Conservation (phyloP, 2,113 vertebrate species). For the Ornithorhynchus anatinus region DNA sequence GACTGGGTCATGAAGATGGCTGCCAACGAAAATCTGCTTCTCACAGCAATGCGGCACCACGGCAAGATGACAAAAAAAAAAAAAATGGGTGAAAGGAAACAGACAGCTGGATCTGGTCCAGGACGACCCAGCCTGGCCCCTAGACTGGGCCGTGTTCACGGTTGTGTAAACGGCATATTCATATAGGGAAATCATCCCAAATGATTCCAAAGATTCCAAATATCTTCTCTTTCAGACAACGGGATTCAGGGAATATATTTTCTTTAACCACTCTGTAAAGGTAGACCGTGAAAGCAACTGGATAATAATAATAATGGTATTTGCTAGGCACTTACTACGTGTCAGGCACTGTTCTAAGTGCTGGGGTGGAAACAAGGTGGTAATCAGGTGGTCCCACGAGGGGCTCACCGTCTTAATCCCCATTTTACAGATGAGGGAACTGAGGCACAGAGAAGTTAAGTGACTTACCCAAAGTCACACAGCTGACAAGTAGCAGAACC, state of each 20-base stretch:
- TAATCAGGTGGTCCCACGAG: no score
- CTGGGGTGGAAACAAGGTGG: no score
- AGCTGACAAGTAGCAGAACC: no score
- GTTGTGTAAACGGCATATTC: constrained; percentile 41
- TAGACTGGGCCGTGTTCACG: constrained; percentile 16
- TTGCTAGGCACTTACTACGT: no score
- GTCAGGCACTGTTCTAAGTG: no score
- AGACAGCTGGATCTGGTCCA: constrained; percentile 36
- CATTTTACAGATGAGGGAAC: no score
- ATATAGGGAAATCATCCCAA: constrained; percentile 42
- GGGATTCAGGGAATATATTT: background rate
- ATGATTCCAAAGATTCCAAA: no score
- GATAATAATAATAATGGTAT: no score
- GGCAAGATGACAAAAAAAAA: background rate
- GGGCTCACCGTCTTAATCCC: no score
- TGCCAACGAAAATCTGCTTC: background rate
- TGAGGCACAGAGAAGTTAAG: no score
- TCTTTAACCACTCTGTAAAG: constrained; percentile 10
- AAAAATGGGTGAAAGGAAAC: constrained; percentile 56
- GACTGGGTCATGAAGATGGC: background rate
- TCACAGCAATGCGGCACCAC: background rate
- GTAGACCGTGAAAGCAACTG: constrained; percentile 10
- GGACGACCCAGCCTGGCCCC: constrained; percentile 13
- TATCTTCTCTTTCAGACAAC: constrained; percentile 2
- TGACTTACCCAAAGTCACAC: no score